Conservation (phyloP, 2,888 invertebrate species). For the Lampropteryx suffumata region DNA sequence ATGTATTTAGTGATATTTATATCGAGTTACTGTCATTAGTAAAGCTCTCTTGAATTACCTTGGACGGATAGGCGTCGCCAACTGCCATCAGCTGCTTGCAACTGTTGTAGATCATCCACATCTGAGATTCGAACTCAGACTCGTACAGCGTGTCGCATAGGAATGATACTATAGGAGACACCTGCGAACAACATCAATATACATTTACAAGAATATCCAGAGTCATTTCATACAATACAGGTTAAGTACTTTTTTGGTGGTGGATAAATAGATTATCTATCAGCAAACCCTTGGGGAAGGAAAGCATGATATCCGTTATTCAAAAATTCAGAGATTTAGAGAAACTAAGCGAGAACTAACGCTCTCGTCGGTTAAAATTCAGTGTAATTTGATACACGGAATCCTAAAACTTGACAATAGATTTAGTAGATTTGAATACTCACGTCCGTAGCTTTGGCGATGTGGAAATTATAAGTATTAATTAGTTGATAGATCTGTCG, state of each 20-base stretch:
- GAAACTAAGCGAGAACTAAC: too few relatives aligned
- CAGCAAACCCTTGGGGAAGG: too few relatives aligned
- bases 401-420: too few relatives aligned
- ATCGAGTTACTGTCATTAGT: background rate
- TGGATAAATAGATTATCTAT: too few relatives aligned
- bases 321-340: too few relatives aligned
- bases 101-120: constrained; percentile 97
- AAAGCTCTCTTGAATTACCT: constrained; percentile 79
- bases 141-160: constrained; percentile 96
- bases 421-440: background rate
- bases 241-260: background rate
- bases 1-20: too few relatives aligned
- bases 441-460: constrained; percentile 92
- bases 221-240: background rate
- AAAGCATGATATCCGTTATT: too few relatives aligned
- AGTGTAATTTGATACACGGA: too few relatives aligned
- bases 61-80: constrained; percentile 95
- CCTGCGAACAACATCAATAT: constrained; percentile 44
- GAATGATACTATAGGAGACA: constrained; percentile 88
- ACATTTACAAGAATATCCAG: too few relatives aligned
- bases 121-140: constrained; percentile 96
- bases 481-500: constrained; percentile 96
- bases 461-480: constrained; percentile 93
- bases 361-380: too few relatives aligned
- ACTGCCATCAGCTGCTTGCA: constrained; percentile 93